A percentile compares a stretch with the other conserved stretches of the same genome.
Evolutionary conservation across 2,113 vertebrate genomes (phyloP).

Genomic region (Poicephalus meyeri): DNA sequence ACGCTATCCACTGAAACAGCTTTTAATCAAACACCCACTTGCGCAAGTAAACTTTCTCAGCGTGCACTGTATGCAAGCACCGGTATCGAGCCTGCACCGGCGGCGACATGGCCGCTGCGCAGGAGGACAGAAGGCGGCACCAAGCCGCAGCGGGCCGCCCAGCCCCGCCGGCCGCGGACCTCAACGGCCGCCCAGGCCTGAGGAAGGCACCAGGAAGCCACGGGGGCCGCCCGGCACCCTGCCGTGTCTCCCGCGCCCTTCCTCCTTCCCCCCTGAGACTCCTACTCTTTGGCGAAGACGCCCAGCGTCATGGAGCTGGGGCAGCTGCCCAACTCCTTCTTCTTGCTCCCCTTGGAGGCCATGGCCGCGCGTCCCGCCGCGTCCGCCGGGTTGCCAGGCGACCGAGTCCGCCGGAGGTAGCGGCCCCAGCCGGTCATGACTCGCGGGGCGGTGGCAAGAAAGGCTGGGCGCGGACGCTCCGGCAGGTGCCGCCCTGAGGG

Average conservation of each 20-base stretch:
- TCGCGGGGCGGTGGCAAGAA: neutral
- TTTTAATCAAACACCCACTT: fast-evolving
- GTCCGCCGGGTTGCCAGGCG: slow-evolving; percentile 41
- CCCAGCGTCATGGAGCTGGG: neutral
- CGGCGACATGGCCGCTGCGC: fast-evolving
- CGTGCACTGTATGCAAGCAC: neutral
- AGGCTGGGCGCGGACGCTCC: neutral
- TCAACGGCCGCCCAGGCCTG: neutral
- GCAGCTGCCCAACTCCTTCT: neutral
- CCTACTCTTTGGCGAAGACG: slow-evolving; percentile 1
- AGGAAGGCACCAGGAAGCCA: no score
- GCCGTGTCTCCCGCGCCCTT: neutral
- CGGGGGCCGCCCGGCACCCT: no score
- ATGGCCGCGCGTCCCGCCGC: neutral
- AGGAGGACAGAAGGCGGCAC: neutral
- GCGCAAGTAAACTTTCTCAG: neutral
- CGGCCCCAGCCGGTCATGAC: neutral
- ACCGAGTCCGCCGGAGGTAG: neutral
- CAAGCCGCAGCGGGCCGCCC: no score
- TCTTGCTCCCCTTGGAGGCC: slow-evolving; percentile 30
- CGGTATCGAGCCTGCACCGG: fast-evolving
- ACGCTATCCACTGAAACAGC: fast-evolving
- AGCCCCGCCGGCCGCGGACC: neutral
- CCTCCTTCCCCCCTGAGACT: neutral
- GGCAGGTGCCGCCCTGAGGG: no score